These are phyloP conservation scores for Mechanitis mazaeus DNA, from an alignment of 2,888 invertebrate genomes.

Conservation along the genomic window DNA sequence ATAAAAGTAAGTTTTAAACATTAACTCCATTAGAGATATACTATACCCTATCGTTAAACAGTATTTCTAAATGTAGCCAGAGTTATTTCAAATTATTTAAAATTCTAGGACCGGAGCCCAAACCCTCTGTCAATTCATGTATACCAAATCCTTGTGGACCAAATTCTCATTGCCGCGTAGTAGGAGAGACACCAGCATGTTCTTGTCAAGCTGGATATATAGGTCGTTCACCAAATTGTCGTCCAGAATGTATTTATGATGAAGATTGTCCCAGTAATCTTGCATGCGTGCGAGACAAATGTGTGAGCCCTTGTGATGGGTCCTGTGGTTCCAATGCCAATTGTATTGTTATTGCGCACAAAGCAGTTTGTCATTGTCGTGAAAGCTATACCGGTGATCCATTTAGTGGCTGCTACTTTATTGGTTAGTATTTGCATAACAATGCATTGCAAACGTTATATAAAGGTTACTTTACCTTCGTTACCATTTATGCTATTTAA, in stretches of 20 bases:
- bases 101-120: constrained; percentile 72
- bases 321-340: constrained; percentile 87
- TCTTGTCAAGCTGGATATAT: constrained; percentile 87
- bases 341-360: constrained; percentile 89
- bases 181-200: constrained; percentile 86
- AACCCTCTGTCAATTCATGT: constrained; percentile 83
- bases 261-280: constrained; percentile 89
- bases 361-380: constrained; percentile 88
- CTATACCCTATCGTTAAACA: no score
- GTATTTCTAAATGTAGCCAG: not conserved
- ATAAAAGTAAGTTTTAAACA: constrained; percentile 78
- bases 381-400: constrained; percentile 90
- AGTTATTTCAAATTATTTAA: not conserved
- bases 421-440: constrained; percentile 49
- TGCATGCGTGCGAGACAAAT: constrained; percentile 89
- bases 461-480: not conserved
- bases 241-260: constrained; percentile 90
- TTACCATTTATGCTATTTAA: constrained; percentile 11
- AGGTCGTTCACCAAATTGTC: constrained; percentile 89
- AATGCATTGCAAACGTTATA: not conserved
- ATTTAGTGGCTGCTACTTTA: constrained; percentile 82
- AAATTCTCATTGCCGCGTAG: constrained; percentile 87
- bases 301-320: constrained; percentile 89
- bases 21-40: no score
- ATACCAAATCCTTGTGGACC: constrained; percentile 90